Conservation (phyloP, 2,888 invertebrate species). For the Acronicta leporina region DNA sequence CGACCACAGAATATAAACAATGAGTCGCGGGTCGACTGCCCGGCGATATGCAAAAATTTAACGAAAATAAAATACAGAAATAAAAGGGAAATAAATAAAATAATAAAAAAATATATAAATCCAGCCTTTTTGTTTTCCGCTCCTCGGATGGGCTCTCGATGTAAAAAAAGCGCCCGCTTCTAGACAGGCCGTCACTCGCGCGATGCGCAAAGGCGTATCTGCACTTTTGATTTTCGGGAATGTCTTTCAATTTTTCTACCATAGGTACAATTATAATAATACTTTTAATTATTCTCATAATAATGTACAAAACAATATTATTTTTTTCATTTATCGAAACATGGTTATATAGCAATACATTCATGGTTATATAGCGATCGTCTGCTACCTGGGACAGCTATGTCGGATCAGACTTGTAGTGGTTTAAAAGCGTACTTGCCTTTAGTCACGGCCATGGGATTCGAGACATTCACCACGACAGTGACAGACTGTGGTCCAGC, state of each 20-base stretch:
- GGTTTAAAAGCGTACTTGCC: too few species aligned
- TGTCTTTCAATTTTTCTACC: background rate
- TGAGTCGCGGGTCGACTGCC: slow-evolving; percentile 56
- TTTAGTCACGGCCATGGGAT: too few species aligned
- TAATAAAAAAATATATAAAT: slow-evolving; percentile 86
- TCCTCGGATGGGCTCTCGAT: slow-evolving; percentile 86
- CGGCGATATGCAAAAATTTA: slow-evolving; percentile 84
- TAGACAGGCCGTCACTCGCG: slow-evolving; percentile 82
- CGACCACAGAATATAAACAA: slow-evolving; percentile 61
- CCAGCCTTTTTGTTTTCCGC: slow-evolving; percentile 87
- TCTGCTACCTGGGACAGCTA: too few species aligned
- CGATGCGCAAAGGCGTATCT: slow-evolving; percentile 59
- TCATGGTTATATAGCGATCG: too few species aligned
- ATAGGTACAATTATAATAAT: background rate
- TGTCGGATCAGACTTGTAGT: too few species aligned
- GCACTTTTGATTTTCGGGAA: slow-evolving; percentile 55
- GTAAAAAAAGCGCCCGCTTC: slow-evolving; percentile 88
- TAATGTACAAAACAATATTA: too few species aligned
- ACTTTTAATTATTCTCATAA: too few species aligned
- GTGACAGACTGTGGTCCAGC: too few species aligned
- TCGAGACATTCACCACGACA: too few species aligned
- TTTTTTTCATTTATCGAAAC: too few species aligned
- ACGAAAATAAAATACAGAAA: slow-evolving; percentile 82
- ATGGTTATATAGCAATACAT: too few species aligned
- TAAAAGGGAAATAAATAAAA: slow-evolving; percentile 86